These are phyloP conservation scores for Sepioteuthis lessoniana DNA, from an alignment of 2,888 invertebrate species.

Conservation along the genomic window DNA sequence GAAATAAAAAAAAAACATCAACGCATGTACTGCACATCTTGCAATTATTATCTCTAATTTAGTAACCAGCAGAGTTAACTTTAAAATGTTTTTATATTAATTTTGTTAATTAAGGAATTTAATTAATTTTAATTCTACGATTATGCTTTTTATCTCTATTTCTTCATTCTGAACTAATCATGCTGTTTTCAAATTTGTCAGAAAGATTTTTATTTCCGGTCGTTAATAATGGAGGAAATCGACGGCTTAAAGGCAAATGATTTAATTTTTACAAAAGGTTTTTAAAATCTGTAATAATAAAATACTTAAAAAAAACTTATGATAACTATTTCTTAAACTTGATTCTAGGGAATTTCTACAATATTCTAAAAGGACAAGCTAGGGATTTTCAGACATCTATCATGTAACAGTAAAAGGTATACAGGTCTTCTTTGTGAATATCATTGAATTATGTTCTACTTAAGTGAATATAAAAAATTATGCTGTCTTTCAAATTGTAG, in stretches of 20 bases:
- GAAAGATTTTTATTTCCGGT: background rate
- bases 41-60: background rate
- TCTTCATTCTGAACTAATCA: background rate
- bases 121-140: background rate
- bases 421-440: too few species aligned
- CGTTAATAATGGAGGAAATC: background rate
- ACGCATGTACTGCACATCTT: too few species aligned
- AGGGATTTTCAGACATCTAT: too few species aligned
- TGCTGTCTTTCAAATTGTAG: too few species aligned
- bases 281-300: background rate
- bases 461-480: too few species aligned
- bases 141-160: background rate
- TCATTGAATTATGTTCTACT: too few species aligned
- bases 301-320: background rate
- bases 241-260: background rate
- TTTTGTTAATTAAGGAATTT: constrained; percentile 8
- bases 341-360: background rate
- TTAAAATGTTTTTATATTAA: background rate
- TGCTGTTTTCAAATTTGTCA: background rate
- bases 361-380: too few species aligned
- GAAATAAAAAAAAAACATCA: too few species aligned
- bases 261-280: background rate
- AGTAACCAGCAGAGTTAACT: background rate
- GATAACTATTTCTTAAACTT: background rate
- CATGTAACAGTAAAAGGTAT: too few species aligned